Conservation (phyloP, 2,797 vertebrate genomes). For the Anguilla pacifica region DNA sequence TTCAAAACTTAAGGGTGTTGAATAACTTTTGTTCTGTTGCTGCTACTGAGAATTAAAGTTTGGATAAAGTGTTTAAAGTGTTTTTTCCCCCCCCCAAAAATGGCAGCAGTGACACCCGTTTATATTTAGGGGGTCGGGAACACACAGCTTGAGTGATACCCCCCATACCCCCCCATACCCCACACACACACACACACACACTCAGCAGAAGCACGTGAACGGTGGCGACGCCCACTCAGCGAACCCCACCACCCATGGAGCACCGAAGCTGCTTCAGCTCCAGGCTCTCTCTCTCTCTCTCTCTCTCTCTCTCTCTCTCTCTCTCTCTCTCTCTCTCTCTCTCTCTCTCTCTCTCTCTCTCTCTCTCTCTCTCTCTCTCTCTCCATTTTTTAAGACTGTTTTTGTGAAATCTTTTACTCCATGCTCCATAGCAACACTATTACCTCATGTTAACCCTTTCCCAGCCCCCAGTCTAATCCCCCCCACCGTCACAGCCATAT, state of each 20-base stretch:
- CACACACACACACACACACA: not conserved
- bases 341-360: not conserved
- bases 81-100: not conserved
- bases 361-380: too few relatives aligned
- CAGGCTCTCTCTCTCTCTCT: not conserved
- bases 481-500: not conserved
- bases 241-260: conserved; percentile 41
- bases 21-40: not conserved
- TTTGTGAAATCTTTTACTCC: conserved; percentile 16
- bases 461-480: conserved; percentile 36
- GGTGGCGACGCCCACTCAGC: conserved; percentile 51
- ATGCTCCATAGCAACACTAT: conserved; percentile 29
- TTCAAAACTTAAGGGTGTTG: not conserved
- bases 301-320: not conserved
- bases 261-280: conserved; percentile 5
- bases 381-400: not conserved
- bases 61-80: not conserved
- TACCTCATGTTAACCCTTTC: not conserved
- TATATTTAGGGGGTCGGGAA: conserved; percentile 23
- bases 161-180: too few relatives aligned
- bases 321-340: not conserved
- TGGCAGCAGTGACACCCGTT: not conserved
- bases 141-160: not conserved
- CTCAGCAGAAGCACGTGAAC: conserved; percentile 66
- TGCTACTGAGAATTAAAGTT: not conserved